A percentile compares a stretch with the other conserved stretches of the same genome.
Evolutionary conservation across 2,113 vertebrate species (phyloP).

Genomic region (Varanus salvator): DNA sequence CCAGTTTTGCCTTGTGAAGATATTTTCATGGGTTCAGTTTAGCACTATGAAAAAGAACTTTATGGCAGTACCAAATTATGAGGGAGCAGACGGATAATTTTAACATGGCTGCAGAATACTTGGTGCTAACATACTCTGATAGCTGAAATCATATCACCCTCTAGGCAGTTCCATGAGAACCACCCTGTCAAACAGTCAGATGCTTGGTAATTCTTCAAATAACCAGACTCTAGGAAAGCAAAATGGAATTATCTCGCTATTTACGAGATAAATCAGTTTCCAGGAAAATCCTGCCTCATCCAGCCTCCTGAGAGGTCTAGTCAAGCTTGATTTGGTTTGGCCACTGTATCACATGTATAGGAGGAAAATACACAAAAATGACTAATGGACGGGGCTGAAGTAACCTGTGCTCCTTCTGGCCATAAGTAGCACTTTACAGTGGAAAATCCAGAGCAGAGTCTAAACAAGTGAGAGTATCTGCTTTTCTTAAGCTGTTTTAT

Average conservation of each 20-base stretch:
- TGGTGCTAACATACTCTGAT: background rate
- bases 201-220: too few species aligned
- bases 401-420: background rate
- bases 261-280: background rate
- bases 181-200: background rate
- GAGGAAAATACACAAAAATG: background rate
- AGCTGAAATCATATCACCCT: background rate
- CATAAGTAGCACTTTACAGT: background rate
- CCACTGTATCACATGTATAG: background rate
- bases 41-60: background rate
- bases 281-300: background rate
- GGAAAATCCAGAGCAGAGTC: background rate
- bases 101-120: background rate
- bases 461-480: background rate
- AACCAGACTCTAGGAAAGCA: background rate
- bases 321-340: background rate
- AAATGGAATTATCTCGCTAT: background rate
- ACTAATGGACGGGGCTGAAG: background rate
- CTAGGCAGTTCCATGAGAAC: background rate
- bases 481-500: background rate
- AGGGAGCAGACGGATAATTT: background rate
- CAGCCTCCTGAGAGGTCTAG: background rate
- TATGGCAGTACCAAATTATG: background rate
- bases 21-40: background rate
- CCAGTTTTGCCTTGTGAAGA: background rate